Evolutionary conservation across 1,140 invertebrate species (phyloP), one percentile per base, ranked within the genome.

Genomic region (Bradysia coprophila): DNA sequence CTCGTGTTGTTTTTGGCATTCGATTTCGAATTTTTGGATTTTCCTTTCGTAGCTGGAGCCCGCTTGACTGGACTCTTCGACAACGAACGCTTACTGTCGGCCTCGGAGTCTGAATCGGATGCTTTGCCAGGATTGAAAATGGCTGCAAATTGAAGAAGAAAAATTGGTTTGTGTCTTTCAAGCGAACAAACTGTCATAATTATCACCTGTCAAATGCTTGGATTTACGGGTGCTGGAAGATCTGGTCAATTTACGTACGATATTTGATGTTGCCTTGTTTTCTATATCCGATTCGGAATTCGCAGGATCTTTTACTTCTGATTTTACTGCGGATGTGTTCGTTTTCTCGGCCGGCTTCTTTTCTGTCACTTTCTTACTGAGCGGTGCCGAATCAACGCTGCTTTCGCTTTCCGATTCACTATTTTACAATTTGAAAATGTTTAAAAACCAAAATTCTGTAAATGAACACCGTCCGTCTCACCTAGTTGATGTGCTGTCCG

Each of bases 41-140:
- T 45, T 32, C 47, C 43, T 48, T 23, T 48, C 45, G 24, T 49
- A 45, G 28, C 41, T 45, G 48, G 43, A 0, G 69, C 63, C 49
- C 72, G 67, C 56, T 79, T 80, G 10, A 69, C 70, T 20, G 73
- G 64, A 47, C 76, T 68, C 58, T 76, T 67, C 51, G 68, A 67
- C 3, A 65, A 49, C 11, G 68, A 68, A 42, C 67, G 59, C 49
- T 73, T 72, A 42, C 61, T 64, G 43, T 62, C 62, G 0, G 56
- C 55, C 37, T 67, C 64, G 1, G 63, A 61, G 37, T 71, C 68
- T 2, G 63, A 62, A 38, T 71, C 67, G 2, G 38, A 38, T 18
- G 36, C 36, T 20, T 38, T 38, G n/a, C 16, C n/a, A 8, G 36
- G 36, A 38, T 38, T 38, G 36, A 38, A 38, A 19, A 38, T 38